These are phyloP conservation scores for Ispidina lecontei DNA, from an alignment of 2,797 vertebrate species.

Conservation along the genomic window DNA sequence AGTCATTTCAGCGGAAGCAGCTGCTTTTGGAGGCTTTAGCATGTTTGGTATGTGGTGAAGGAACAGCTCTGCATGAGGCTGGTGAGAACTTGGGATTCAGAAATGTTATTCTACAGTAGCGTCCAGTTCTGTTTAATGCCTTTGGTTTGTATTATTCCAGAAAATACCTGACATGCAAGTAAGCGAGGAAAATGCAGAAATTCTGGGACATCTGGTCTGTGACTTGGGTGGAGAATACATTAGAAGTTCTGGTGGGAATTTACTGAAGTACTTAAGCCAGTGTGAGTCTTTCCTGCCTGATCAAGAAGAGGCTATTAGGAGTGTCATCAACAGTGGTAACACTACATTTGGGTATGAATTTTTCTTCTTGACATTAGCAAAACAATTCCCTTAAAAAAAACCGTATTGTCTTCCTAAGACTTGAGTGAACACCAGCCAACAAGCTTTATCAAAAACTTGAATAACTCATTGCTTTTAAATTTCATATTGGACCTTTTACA, in stretches of 20 bases:
- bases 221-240: conserved; percentile 53
- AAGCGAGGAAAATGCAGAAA: background rate
- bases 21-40: conserved; percentile 55
- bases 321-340: conserved; percentile 29
- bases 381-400: background rate
- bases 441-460: background rate
- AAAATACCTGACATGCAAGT: background rate
- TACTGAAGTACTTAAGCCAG: conserved; percentile 40
- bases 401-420: fast-evolving
- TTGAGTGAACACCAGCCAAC: background rate
- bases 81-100: background rate
- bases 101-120: background rate
- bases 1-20: background rate
- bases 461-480: background rate
- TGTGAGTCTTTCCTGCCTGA: conserved; percentile 53
- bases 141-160: background rate
- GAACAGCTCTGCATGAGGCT: background rate
- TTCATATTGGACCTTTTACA: background rate
- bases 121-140: fast-evolving
- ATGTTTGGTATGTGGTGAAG: conserved; percentile 53
- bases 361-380: background rate
- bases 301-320: conserved; percentile 58
- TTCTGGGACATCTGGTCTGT: conserved; percentile 65
- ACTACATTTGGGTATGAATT: conserved; percentile 58
- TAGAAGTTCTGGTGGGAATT: background rate